Evolutionary conservation across 2,113 vertebrate species (phyloP).

Genomic region (Xerus inauris): DNA sequence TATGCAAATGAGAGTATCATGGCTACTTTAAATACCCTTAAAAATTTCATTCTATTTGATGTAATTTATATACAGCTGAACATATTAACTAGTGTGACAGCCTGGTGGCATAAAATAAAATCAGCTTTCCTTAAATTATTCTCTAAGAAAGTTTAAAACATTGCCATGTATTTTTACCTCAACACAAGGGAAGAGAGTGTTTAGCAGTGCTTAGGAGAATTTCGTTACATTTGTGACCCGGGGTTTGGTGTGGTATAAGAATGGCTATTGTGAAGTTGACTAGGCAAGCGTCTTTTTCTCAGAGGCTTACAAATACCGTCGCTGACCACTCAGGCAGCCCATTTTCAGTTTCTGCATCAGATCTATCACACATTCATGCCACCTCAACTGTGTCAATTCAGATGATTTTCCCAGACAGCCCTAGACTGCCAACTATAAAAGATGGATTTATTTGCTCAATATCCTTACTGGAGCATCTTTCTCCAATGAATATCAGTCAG

Average conservation of each 20-base stretch:
- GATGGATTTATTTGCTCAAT: neutral
- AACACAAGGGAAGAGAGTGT: neutral
- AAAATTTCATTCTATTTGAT: neutral
- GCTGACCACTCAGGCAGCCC: neutral
- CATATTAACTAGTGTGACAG: neutral
- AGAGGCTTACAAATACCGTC: neutral
- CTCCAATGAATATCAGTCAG: neutral
- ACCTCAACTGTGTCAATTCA: neutral
- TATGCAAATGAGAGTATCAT: neutral
- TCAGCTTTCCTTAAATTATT: neutral
- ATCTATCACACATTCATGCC: neutral
- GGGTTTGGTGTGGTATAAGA: neutral
- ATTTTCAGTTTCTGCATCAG: neutral
- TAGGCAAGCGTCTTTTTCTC: neutral
- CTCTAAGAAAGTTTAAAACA: neutral
- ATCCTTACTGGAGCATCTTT: neutral
- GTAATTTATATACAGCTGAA: neutral
- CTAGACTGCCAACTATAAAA: neutral
- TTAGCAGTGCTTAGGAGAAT: neutral
- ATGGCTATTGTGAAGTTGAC: neutral
- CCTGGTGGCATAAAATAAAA: neutral
- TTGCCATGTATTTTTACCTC: neutral
- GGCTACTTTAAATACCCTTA: neutral
- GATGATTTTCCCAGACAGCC: neutral
- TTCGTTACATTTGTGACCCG: neutral